Evolutionary conservation across 2,113 vertebrate genomes (phyloP).

Genomic region (Chloropsis cyanopogon): DNA sequence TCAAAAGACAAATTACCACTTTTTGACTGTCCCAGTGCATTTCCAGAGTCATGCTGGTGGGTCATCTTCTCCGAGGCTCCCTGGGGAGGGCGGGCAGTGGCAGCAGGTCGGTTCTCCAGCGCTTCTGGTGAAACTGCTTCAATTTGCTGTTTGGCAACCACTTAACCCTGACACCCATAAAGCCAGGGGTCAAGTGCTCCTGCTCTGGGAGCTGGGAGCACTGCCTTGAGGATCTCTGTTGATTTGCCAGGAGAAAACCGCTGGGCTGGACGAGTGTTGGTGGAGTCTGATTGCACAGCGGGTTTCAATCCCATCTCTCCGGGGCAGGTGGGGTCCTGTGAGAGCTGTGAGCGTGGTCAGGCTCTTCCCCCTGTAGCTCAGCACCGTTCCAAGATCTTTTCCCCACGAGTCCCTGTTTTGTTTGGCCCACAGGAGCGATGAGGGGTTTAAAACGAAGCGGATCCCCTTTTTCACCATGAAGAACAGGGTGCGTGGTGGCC

Average conservation of each 20-base stretch:
- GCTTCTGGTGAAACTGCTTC: neutral
- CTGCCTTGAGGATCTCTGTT: neutral
- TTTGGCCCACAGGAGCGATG: slow-evolving; percentile 76
- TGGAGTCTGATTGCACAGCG: neutral
- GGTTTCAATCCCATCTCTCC: neutral
- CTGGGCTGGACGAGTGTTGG: neutral
- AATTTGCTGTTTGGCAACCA: neutral
- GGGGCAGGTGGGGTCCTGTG: neutral
- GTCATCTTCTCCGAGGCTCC: neutral
- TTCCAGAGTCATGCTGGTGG: neutral
- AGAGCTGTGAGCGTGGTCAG: neutral
- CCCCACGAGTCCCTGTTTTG: neutral
- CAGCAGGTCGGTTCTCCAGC: neutral
- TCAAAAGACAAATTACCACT: neutral
- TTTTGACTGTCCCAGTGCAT: neutral
- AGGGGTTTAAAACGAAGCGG: slow-evolving; percentile 79
- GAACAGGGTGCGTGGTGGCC: slow-evolving; percentile 77
- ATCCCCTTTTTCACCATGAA: slow-evolving; percentile 87
- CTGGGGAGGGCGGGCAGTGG: neutral
- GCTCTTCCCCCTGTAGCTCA: accelerated
- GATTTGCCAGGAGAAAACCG: neutral
- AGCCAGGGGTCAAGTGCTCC: slow-evolving; percentile 30
- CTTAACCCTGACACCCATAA: slow-evolving; percentile 37
- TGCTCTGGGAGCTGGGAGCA: neutral
- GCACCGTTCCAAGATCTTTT: neutral